A percentile compares a stretch with the other conserved stretches of the same genome.
These are phyloP conservation scores for Morone chrysops DNA, from an alignment of 2,113 vertebrate species.

Conservation along the genomic window DNA sequence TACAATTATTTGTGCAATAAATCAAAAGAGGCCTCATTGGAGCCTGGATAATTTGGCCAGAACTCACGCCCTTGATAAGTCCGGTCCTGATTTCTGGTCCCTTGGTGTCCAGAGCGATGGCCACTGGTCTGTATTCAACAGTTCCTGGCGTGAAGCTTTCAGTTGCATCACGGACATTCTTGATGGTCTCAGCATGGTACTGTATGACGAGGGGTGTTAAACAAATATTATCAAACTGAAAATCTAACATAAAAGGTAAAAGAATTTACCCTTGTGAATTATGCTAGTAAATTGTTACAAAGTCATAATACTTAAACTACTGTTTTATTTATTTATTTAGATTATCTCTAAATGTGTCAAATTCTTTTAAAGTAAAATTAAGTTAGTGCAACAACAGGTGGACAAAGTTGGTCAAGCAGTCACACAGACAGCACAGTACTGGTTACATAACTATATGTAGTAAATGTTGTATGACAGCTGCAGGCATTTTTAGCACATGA, in stretches of 20 bases:
- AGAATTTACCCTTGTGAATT: not conserved
- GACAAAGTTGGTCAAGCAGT: constrained; percentile 1
- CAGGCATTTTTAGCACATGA: constrained; percentile 51
- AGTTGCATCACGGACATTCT: constrained; percentile 92
- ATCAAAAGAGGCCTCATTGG: not conserved
- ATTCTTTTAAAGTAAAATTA: not conserved
- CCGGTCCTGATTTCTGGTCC: constrained; percentile 98
- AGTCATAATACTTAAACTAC: not conserved
- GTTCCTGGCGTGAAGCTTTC: constrained; percentile 93
- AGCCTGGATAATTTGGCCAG: not conserved
- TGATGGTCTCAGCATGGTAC: constrained; percentile 97
- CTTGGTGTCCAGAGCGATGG: constrained; percentile 97
- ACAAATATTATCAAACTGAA: not conserved
- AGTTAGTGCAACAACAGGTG: constrained; percentile 27
- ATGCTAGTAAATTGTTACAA: not conserved
- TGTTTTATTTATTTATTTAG: not conserved
- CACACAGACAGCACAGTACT: not conserved
- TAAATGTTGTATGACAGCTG: constrained; percentile 44
- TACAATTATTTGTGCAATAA: not conserved
- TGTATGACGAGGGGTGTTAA: constrained; percentile 53
- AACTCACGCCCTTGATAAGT: constrained; percentile 96
- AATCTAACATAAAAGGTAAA: not conserved
- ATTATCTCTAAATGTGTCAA: not conserved
- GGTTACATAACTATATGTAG: constrained; percentile 18
- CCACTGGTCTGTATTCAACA: constrained; percentile 92